These are phyloP conservation scores for Paragorgia papillata DNA, from an alignment of 92 coral and sea anemone genomes.

Conservation along the genomic window DNA sequence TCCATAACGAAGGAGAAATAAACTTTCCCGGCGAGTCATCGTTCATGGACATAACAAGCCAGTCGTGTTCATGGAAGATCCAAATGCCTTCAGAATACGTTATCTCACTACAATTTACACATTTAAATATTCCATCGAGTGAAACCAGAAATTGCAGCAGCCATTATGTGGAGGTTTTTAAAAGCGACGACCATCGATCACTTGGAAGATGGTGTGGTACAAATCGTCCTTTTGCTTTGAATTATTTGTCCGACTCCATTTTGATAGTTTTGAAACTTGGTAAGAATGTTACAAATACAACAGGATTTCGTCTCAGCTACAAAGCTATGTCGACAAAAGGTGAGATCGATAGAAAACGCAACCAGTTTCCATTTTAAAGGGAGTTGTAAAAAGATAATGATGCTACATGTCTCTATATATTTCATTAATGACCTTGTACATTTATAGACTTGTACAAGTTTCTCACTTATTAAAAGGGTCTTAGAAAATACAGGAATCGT, in stretches of 20 bases:
- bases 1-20: not conserved
- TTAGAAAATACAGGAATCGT: no score
- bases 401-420: no score
- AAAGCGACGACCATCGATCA: not conserved
- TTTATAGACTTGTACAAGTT: no score
- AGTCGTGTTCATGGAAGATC: constrained; percentile 23
- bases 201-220: constrained; percentile 13
- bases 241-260: constrained; percentile 4
- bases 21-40: constrained; percentile 19
- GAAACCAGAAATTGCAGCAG: not conserved
- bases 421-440: no score
- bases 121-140: constrained; percentile 24
- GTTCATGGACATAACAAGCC: constrained; percentile 17
- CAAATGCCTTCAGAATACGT: not conserved
- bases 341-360: no score
- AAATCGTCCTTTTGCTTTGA: not conserved
- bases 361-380: no score
- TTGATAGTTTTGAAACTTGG: constrained; percentile 8
- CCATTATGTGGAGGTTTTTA: constrained; percentile 6
- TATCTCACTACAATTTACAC: not conserved
- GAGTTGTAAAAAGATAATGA: no score
- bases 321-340: not conserved
- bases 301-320: constrained; percentile 12
- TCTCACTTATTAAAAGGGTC: no score
- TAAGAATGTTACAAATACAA: constrained; percentile 9